Evolutionary conservation across 1,140 invertebrate species (phyloP), one percentile per base, ranked within the genome.

Genomic region (Drosophila truncata): DNA sequence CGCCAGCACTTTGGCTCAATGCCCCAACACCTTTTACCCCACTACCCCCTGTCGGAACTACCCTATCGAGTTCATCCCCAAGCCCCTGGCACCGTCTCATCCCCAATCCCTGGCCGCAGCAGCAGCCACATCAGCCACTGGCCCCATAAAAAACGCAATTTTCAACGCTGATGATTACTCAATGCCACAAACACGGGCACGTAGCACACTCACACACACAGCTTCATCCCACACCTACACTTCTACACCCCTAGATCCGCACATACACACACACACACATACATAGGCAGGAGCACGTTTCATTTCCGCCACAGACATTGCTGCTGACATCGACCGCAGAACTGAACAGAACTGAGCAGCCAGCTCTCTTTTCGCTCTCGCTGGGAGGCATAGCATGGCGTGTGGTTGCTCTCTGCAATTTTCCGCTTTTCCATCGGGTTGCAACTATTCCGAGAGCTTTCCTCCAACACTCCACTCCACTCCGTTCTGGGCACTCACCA

Each of bases 141-240:
- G 76, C 84, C 73, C 58, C 85, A 90, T 90, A 90, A 90, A 90
- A 88, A 88, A 83, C 77, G 85, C 85, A 90, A 90, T 90, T 90
- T 90, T 90, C 85, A 90, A 85, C 85, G 81, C 80, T 90, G 85
- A 90, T 90, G 85, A 90, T 90, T 90, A 90, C 85, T 90, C 85
- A 90, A 90, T 90, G 85, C 85, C 85, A 90, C 74, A 90, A 90
- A 80, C 81, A 90, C 66, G 80, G 78, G 67, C 54, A 82, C 67
- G 37, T 70, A 74, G 35, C 67, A 59, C 41, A 58, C 46, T 44
- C 23, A 49, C 35, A 60, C 46, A 42, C 11, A 14, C 10, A 49
- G 54, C 50, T 62, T 50, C 65, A 81, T 29, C 46, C 37, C 37
- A 27, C 41, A 29, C 62, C 50, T 20, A 31, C 33, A 47, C 25